Evolutionary conservation across 37 sponge, comb jelly and placozoan species (phyloP).

Genomic region (Diacarnus erythraeanus): DNA sequence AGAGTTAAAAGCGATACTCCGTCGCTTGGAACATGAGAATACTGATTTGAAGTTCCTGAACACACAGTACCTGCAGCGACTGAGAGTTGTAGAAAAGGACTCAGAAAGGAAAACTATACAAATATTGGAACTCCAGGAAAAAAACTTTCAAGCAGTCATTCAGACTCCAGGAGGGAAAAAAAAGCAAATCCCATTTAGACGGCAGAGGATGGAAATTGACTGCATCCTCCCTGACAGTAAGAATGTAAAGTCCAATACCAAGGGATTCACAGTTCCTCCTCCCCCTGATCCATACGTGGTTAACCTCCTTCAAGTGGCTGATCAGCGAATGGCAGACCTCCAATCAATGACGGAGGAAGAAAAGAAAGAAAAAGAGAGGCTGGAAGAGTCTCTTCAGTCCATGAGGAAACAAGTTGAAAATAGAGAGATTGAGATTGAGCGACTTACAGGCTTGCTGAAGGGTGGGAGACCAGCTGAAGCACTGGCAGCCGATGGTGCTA

Average conservation of each 20-base stretch:
- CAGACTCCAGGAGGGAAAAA: constrained; percentile 96
- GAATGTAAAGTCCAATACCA: background rate
- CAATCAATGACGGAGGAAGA: constrained; percentile 40
- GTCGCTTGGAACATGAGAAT: constrained; percentile 94
- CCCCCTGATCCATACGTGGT: constrained; percentile 85
- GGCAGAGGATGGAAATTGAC: constrained; percentile 97
- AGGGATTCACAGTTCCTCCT: background rate
- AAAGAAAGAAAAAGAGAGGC: constrained; percentile 57
- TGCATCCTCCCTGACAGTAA: constrained; percentile 59
- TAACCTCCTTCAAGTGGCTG: constrained; percentile 93
- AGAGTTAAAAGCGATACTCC: constrained; percentile 76
- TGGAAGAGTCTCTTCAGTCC: constrained; percentile 43
- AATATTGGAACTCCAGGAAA: constrained; percentile 92
- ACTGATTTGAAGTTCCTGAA: constrained; percentile 97
- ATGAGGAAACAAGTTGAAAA: constrained; percentile 84
- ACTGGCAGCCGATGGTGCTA: constrained; percentile 77
- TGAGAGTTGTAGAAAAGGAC: constrained; percentile 80
- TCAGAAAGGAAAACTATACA: constrained; percentile 73
- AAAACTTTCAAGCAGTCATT: constrained; percentile 94
- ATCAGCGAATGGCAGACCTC: constrained; percentile 74
- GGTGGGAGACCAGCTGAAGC: constrained; percentile 96
- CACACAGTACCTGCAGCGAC: constrained; percentile 87
- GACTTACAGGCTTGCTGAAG: constrained; percentile 76
- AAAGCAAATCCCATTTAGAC: constrained; percentile 84
- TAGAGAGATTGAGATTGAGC: constrained; percentile 92